A percentile compares a stretch with the other conserved stretches of the same genome.
phyloP scores from a whole-genome alignment of 2,888 invertebrate genomes.

The Sinelater perroti region DNA sequence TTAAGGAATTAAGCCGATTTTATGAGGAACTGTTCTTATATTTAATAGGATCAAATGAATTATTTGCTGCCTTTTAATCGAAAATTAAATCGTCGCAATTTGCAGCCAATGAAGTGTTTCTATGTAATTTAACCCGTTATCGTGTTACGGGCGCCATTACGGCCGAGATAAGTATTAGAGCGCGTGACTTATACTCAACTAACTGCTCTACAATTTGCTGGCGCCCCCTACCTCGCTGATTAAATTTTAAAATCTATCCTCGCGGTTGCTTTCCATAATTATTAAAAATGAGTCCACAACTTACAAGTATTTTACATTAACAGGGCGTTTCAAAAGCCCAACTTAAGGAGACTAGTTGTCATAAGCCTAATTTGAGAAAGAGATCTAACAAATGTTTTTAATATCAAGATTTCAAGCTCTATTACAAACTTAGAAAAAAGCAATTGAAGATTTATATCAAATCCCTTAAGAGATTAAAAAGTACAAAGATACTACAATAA shows the following conservation, averaged over 20 bases:
- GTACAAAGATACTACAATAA: too few species aligned
- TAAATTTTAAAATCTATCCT: constrained; percentile 3
- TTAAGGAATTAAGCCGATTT: constrained; percentile 37
- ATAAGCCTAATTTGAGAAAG: too few species aligned
- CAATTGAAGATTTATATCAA: too few species aligned
- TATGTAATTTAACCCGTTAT: constrained; percentile 33
- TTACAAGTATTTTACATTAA: too few species aligned
- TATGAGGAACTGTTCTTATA: constrained; percentile 33
- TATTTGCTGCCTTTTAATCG: constrained; percentile 32
- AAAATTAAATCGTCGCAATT: constrained; percentile 29
- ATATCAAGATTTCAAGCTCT: too few species aligned
- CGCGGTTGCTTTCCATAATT: too few species aligned
- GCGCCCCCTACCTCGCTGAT: not conserved
- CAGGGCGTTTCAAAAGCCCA: too few species aligned
- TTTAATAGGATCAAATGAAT: constrained; percentile 33
- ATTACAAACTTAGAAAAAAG: too few species aligned
- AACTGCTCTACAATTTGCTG: constrained; percentile 17
- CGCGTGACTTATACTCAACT: constrained; percentile 27
- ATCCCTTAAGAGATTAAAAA: too few species aligned
- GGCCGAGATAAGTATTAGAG: constrained; percentile 26
- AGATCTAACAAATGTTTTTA: too few species aligned
- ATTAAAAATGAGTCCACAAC: too few species aligned
- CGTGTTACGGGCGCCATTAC: constrained; percentile 25
- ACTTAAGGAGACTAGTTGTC: too few species aligned
- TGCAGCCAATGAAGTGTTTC: constrained; percentile 32